phyloP scores from a whole-genome alignment of 2,113 vertebrate species.

The Hippocampus abdominalis region DNA sequence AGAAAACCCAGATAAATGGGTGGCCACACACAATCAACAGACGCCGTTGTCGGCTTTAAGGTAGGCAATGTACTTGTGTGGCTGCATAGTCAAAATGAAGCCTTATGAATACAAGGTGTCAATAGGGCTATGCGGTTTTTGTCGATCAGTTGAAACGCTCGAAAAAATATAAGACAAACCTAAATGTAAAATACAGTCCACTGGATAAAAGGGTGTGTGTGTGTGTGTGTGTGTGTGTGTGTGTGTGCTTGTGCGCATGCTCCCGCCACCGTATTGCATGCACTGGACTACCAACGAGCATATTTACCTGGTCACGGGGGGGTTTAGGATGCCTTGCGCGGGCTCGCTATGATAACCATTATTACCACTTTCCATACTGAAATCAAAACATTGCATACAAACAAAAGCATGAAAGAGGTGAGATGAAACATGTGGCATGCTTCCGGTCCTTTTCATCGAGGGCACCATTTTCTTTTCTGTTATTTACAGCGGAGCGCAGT shows the following conservation, averaged over 20 bases:
- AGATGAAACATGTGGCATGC: conserved; percentile 62
- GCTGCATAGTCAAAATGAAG: neutral
- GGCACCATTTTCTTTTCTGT: conserved; percentile 13
- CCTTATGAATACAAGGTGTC: neutral
- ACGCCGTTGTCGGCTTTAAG: neutral
- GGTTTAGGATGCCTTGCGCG: conserved; percentile 86
- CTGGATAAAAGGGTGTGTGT: neutral
- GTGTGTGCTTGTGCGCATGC: conserved; percentile 37
- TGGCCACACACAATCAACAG: neutral
- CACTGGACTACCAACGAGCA: conserved; percentile 41
- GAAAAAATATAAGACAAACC: neutral
- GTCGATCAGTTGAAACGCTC: too few species aligned
- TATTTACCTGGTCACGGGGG: conserved; percentile 86
- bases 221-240: conserved; percentile 1
- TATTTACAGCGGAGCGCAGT: conserved; percentile 61
- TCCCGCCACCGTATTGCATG: conserved; percentile 52
- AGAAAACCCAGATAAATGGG: too few species aligned
- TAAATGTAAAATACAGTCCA: neutral
- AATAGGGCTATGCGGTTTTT: neutral
- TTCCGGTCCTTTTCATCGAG: neutral
- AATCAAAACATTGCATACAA: conserved; percentile 80
- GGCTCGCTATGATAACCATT: conserved; percentile 96
- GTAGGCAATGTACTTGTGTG: too few species aligned
- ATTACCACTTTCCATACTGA: conserved; percentile 93
- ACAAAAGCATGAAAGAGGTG: conserved; percentile 60